Percentiles rank a stretch among this genome's conserved stretches.
These are phyloP conservation scores for Syngnathus scovelli DNA, from an alignment of 2,113 vertebrate genomes.

Conservation along the genomic window DNA sequence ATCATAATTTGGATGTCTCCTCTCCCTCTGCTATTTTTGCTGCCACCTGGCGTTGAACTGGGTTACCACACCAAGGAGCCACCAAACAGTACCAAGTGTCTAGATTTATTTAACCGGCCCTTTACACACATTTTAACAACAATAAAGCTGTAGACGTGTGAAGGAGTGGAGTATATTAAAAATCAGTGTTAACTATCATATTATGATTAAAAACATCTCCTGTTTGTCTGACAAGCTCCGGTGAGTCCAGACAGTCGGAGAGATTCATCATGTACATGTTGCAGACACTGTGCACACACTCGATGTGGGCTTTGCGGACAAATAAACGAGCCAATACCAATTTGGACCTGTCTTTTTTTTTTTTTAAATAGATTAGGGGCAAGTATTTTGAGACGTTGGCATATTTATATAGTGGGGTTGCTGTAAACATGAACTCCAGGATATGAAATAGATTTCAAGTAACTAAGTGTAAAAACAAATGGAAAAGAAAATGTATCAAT, in stretches of 20 bases:
- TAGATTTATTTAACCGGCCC: neutral
- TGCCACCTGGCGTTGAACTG: neutral
- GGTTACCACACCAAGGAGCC: neutral
- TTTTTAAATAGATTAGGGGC: conserved; percentile 4
- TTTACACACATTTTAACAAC: neutral
- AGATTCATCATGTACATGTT: conserved; percentile 48
- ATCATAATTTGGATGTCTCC: neutral
- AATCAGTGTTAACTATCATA: neutral
- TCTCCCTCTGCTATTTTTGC: neutral
- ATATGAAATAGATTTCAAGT: neutral
- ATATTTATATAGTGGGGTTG: neutral
- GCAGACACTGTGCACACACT: conserved; percentile 37
- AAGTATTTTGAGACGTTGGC: neutral
- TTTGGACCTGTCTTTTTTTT: conserved; percentile 1
- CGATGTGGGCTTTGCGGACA: conserved; percentile 48
- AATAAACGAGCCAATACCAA: conserved; percentile 4
- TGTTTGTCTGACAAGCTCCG: conserved; percentile 41
- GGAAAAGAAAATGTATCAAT: neutral
- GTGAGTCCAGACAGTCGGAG: conserved; percentile 50
- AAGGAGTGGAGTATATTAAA: neutral
- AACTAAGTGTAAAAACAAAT: neutral
- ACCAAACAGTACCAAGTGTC: neutral
- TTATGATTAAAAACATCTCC: neutral
- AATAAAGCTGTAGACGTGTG: neutral
- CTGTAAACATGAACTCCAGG: neutral